Percentiles rank a stretch among this genome's conserved stretches.
Evolutionary conservation across 2,797 vertebrate species (phyloP).

Genomic region (Phataginus tetradactyla): DNA sequence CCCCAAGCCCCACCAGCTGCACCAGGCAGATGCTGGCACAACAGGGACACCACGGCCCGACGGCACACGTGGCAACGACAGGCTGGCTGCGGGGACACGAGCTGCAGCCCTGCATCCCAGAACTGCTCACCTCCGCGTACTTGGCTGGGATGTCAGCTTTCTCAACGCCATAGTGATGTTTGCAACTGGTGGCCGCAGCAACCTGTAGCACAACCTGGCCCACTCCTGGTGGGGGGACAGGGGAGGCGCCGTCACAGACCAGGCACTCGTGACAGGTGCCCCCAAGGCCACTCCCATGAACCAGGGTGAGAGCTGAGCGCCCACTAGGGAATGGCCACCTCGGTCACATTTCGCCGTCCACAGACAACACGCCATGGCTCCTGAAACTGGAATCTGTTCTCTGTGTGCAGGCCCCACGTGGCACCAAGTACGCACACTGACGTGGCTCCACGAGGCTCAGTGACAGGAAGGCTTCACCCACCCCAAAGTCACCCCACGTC

Average conservation of each 20-base stretch:
- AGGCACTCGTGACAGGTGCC: background rate
- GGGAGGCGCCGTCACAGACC: background rate
- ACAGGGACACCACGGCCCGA: no score
- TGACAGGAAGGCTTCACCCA: background rate
- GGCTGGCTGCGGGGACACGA: background rate
- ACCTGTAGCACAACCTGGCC: constrained; percentile 99
- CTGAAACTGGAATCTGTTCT: no score
- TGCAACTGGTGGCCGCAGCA: constrained; percentile 98
- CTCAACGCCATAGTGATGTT: constrained; percentile 99
- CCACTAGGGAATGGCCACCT: background rate
- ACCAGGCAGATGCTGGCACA: background rate
- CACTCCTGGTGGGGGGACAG: constrained; percentile 89
- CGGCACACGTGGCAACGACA: background rate
- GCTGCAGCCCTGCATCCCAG: accelerated
- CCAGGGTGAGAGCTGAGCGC: background rate
- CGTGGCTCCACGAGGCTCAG: accelerated
- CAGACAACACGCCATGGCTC: background rate
- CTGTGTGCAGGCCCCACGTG: accelerated
- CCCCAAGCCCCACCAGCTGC: background rate
- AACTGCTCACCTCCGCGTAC: constrained; percentile 94
- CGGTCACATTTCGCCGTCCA: background rate
- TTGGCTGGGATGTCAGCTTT: constrained; percentile 99
- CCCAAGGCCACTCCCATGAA: background rate
- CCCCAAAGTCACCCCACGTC: background rate
- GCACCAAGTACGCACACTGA: background rate